Base-by-base conservation (phyloP, 2,797 vertebrate genomes). In the Thaleichthys pacificus region DNA sequence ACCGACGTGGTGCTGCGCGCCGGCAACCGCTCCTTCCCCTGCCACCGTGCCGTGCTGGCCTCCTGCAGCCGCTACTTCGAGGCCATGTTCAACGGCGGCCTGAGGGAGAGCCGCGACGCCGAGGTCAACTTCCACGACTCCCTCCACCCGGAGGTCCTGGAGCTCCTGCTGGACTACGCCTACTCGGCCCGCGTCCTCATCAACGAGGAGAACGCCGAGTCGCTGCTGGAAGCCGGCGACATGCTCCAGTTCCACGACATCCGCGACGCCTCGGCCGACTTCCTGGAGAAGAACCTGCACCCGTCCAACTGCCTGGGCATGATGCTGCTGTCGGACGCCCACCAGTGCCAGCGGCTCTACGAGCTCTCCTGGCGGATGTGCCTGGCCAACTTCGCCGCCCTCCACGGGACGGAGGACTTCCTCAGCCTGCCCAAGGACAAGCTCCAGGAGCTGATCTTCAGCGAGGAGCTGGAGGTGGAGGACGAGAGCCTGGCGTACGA, bases 201-300 rank as follows among this genome's bases (percentile, higher is more conserved):
- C 84, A 96, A 96, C 0, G 95, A 96, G 82, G 95, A 96, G 78
- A 96, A 96, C 0, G 94, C 95, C 0, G 95, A 96, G 86, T 96
- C 95, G 0, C 90, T 96, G 7, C 86, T 96, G 0, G 95, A 96
- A 76, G 95, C 94, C 0, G 92, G 94, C 0, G 95, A 96, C 87
- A 95, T 96, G 95, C 92, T 96, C 49, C 94, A 95, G 89, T 96
- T 96, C 69, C 93, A 95, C 0, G 95, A 96, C 87, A 95, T 95
- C 77, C 82, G 93, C 17, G 95, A 95, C 1, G 94, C 95, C 0
- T 91, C 93, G 0, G 91, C 95, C 0, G 94, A 95, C 77, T 96
- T 96, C 75, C 87, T 95, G 0, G 94, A 96, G 71, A 95, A 94
- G 84, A 95, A 95, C 86, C 93, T 96, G 3, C 93, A 95, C 71